Percentiles rank a stretch among this genome's conserved stretches.
Conservation (phyloP, 2,113 vertebrate genomes). For the Thunnus maccoyii region DNA sequence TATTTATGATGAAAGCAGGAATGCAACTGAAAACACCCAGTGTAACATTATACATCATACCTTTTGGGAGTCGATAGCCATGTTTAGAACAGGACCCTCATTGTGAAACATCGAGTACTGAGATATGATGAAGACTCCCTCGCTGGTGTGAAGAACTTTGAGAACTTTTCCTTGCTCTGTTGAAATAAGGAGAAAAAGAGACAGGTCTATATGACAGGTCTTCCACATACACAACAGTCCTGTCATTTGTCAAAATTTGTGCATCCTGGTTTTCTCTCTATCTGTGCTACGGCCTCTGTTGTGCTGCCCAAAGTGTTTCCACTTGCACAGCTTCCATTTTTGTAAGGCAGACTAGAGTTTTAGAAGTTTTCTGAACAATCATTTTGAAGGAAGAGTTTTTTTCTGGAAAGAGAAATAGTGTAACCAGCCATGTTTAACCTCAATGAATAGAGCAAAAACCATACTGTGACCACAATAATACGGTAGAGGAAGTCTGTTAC, state of each 20-base stretch:
- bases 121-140: constrained; percentile 86
- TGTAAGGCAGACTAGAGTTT: background rate
- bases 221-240: background rate
- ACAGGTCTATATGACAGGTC: background rate
- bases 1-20: constrained; percentile 12
- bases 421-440: constrained; percentile 9
- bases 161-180: constrained; percentile 88
- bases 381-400: constrained; percentile 1
- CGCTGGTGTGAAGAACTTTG: constrained; percentile 85
- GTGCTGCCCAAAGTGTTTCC: background rate
- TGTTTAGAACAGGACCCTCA: constrained; percentile 84
- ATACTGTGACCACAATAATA: background rate
- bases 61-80: constrained; percentile 85
- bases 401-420: background rate
- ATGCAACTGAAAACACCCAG: background rate
- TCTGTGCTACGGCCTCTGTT: constrained; percentile 1
- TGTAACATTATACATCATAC: constrained; percentile 56
- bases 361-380: background rate
- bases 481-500: background rate
- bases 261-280: background rate
- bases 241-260: background rate
- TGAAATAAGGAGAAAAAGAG: background rate
- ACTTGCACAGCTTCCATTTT: constrained; percentile 39
- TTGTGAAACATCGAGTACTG: constrained; percentile 86
- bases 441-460: background rate